phyloP scores from a whole-genome alignment of 2,797 vertebrate genomes.

The Neoniphon sammara region DNA sequence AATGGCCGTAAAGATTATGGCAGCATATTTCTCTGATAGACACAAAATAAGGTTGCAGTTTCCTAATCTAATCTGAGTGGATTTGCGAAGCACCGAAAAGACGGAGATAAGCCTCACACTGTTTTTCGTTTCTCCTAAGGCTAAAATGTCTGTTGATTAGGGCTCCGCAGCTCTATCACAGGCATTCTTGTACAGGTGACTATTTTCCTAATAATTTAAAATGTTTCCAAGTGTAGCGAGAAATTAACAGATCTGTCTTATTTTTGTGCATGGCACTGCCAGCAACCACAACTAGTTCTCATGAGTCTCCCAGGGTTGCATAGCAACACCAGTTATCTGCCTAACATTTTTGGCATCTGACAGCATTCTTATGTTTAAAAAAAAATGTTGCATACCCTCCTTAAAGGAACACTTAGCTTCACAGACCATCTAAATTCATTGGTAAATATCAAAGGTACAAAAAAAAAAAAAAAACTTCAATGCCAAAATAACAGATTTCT shows the following conservation, averaged over 20 bases:
- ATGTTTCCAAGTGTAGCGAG: slow-evolving; percentile 22
- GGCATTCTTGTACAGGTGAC: not conserved
- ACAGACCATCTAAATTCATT: slow-evolving; percentile 2
- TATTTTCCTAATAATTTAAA: slow-evolving; percentile 41
- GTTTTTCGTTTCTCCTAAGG: slow-evolving; percentile 48
- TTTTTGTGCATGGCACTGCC: slow-evolving; percentile 41
- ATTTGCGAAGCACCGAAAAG: slow-evolving; percentile 37
- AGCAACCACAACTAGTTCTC: slow-evolving; percentile 33
- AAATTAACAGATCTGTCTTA: slow-evolving; percentile 39
- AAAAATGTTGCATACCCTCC: slow-evolving; percentile 18
- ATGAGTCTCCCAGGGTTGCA: slow-evolving; percentile 54
- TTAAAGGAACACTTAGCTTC: slow-evolving; percentile 7
- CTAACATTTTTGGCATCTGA: slow-evolving; percentile 44
- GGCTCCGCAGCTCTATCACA: slow-evolving; percentile 37
- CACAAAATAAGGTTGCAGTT: slow-evolving; percentile 31
- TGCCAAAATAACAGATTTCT: no score
- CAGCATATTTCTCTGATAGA: slow-evolving; percentile 21
- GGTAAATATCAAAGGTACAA: not conserved
- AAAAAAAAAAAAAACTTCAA: not conserved
- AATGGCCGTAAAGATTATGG: slow-evolving; percentile 23
- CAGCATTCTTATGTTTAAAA: slow-evolving; percentile 20
- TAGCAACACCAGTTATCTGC: slow-evolving; percentile 57
- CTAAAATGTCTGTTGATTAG: slow-evolving; percentile 61
- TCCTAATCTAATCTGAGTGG: slow-evolving; percentile 29
- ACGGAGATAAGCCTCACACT: slow-evolving; percentile 45